Conservation (phyloP, 2,888 invertebrate genomes). For the Tanaodytes sp. region DNA sequence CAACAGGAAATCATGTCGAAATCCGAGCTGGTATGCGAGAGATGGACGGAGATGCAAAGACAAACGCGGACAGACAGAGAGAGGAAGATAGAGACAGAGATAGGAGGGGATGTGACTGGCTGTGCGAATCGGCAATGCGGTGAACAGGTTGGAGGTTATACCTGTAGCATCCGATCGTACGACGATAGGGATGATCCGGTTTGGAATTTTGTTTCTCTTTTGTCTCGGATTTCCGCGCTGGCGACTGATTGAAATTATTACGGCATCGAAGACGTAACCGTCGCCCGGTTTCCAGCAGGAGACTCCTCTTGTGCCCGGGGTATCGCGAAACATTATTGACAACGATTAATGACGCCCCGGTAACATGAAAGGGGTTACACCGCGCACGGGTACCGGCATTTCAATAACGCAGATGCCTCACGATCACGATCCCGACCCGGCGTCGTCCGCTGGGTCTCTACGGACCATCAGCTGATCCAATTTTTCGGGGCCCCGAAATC, state of each 20-base stretch:
- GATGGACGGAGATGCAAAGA: too few species aligned
- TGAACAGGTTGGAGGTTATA: slow-evolving; percentile 40
- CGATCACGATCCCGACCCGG: too few species aligned
- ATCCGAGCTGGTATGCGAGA: slow-evolving; percentile 19
- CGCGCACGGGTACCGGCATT: slow-evolving; percentile 35
- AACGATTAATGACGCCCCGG: slow-evolving; percentile 50
- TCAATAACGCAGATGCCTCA: slow-evolving; percentile 43
- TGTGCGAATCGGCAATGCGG: slow-evolving; percentile 6
- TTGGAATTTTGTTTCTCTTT: slow-evolving; percentile 46
- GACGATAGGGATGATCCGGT: slow-evolving; percentile 51
- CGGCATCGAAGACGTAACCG: slow-evolving; percentile 23
- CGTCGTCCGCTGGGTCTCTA: too few species aligned
- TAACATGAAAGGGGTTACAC: slow-evolving; percentile 41
- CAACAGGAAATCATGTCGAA: slow-evolving; percentile 24
- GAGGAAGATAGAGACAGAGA: too few species aligned
- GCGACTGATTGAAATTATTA: slow-evolving; percentile 44
- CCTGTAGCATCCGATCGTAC: slow-evolving; percentile 34
- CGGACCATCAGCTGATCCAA: too few species aligned
- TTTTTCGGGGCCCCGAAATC: too few species aligned
- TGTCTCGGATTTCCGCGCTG: slow-evolving; percentile 39
- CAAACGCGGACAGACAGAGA: too few species aligned
- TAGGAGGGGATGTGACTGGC: too few species aligned
- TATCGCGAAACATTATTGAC: slow-evolving; percentile 51
- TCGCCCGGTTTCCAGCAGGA: slow-evolving; percentile 14
- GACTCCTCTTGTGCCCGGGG: slow-evolving; percentile 26